phyloP scores from a whole-genome alignment of 1,140 invertebrate genomes.

The Caenorhabditis inopinata region DNA sequence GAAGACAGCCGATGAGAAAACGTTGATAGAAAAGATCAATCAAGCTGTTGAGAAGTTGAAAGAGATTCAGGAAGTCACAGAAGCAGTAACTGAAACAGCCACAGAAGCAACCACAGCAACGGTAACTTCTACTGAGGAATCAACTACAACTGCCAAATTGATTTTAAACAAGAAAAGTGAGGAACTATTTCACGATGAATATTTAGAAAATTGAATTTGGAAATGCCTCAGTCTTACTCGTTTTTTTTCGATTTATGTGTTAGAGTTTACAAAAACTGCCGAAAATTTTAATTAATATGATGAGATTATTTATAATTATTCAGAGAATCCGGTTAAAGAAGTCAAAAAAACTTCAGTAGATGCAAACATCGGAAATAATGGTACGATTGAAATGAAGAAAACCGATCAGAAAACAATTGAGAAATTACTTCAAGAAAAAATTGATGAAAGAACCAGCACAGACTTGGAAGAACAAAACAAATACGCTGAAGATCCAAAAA shows the following conservation, averaged over 20 bases:
- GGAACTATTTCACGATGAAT: no score
- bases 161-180: slow-evolving; percentile 8
- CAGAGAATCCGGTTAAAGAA: neutral
- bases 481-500: neutral
- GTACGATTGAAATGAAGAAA: neutral
- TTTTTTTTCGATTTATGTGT: no score
- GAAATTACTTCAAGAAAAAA: neutral
- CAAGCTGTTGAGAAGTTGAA: neutral
- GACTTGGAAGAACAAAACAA: neutral
- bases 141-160: neutral
- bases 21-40: slow-evolving; percentile 25
- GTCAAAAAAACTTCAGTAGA: neutral
- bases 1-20: neutral
- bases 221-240: no score
- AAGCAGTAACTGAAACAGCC: neutral
- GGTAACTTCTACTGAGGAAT: neutral
- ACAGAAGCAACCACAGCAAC: neutral
- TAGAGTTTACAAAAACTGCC: no score
- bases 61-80: neutral
- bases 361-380: neutral
- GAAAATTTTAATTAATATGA: no score
- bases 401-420: neutral
- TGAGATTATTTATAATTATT: no score
- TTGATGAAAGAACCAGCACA: neutral
- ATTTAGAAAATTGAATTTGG: no score